Evolutionary conservation across 1,140 invertebrate species (phyloP).

Genomic region (Orussus abietinus): DNA sequence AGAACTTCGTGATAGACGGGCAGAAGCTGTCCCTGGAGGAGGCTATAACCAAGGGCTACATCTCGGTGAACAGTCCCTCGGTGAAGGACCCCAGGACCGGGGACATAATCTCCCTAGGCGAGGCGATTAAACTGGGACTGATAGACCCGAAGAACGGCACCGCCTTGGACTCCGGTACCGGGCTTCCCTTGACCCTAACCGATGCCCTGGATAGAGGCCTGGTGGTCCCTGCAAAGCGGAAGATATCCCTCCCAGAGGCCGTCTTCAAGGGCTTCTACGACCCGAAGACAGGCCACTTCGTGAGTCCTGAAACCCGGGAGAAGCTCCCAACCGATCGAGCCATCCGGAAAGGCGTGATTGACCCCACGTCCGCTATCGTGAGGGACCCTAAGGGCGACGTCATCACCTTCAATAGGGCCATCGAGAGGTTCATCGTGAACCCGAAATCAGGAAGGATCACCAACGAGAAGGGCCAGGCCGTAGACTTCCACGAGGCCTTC

Average conservation of each 20-base stretch:
- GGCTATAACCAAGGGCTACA: slow-evolving; percentile 68
- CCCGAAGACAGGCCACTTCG: slow-evolving; percentile 68
- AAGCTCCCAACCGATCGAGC: slow-evolving; percentile 72
- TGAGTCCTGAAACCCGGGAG: slow-evolving; percentile 67
- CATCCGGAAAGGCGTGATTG: slow-evolving; percentile 74
- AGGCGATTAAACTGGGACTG: slow-evolving; percentile 77
- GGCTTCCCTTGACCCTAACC: slow-evolving; percentile 68
- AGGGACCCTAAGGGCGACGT: slow-evolving; percentile 59
- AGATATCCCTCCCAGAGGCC: slow-evolving; percentile 79
- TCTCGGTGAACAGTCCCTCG: slow-evolving; percentile 75
- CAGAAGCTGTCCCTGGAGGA: slow-evolving; percentile 72
- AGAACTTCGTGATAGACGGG: slow-evolving; percentile 70
- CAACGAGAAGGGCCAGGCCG: slow-evolving; percentile 59
- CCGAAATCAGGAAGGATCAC: slow-evolving; percentile 67
- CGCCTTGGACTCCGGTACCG: slow-evolving; percentile 71
- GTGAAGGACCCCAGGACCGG: slow-evolving; percentile 75
- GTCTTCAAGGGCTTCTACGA: slow-evolving; percentile 82
- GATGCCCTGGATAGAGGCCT: slow-evolving; percentile 78
- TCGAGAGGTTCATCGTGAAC: slow-evolving; percentile 75
- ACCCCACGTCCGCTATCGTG: slow-evolving; percentile 75
- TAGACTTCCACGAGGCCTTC: slow-evolving; percentile 83
- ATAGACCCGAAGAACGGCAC: slow-evolving; percentile 77
- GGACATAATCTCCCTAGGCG: slow-evolving; percentile 73
- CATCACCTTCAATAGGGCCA: slow-evolving; percentile 77
- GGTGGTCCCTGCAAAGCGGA: slow-evolving; percentile 75